Percentiles rank a stretch among this genome's conserved stretches.
Evolutionary conservation across 2,888 invertebrate species (phyloP).

Genomic region (Cephus pulcher): DNA sequence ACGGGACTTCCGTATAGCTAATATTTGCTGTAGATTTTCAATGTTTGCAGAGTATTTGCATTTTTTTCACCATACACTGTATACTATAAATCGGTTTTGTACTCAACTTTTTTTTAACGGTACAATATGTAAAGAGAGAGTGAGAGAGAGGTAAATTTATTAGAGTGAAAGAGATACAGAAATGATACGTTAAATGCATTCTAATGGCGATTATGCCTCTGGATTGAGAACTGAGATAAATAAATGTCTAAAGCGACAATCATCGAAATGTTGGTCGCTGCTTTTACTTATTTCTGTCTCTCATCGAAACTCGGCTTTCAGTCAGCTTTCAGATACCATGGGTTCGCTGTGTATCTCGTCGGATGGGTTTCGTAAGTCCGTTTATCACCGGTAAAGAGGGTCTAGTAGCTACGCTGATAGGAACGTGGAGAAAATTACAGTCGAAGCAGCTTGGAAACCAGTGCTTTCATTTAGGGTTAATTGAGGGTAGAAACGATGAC

Average conservation of each 20-base stretch:
- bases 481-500: neutral
- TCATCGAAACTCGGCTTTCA: neutral
- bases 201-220: neutral
- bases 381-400: neutral
- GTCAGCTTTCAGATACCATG: neutral
- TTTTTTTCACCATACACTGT: neutral
- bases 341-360: neutral
- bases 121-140: neutral
- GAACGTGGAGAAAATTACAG: neutral
- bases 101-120: neutral
- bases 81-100: neutral
- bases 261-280: neutral
- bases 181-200: neutral
- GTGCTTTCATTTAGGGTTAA: neutral
- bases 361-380: neutral
- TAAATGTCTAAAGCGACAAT: neutral
- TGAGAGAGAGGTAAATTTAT: neutral
- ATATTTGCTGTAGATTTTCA: neutral
- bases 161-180: neutral
- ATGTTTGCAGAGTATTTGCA: neutral
- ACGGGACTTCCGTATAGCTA: neutral
- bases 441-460: neutral
- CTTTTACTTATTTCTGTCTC: neutral
- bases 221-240: neutral
- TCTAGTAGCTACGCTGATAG: neutral